Conservation (phyloP, 2,888 invertebrate genomes). For the Eupithecia pulchellata region DNA sequence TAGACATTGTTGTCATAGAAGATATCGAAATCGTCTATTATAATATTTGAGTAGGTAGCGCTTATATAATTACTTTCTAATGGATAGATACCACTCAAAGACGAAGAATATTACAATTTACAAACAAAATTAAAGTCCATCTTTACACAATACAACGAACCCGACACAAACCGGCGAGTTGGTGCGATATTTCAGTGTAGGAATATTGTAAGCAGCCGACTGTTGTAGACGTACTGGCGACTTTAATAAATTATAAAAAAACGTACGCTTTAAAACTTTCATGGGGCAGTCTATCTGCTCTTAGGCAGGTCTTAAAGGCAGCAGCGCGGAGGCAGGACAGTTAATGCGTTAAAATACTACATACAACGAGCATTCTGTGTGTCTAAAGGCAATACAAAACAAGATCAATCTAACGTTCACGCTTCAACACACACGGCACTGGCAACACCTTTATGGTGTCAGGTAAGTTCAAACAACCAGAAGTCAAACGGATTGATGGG, state of each 20-base stretch:
- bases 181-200: background rate
- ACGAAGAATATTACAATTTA: no score
- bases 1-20: background rate
- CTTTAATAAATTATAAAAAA: no score
- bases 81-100: no score
- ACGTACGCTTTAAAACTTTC: background rate
- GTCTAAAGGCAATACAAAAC: background rate
- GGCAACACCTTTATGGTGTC: constrained; percentile 41
- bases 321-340: background rate
- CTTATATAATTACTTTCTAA: no score
- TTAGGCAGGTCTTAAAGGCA: no score
- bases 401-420: background rate
- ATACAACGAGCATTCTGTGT: background rate
- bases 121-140: no score
- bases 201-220: background rate
- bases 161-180: background rate
- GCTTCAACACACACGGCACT: constrained; percentile 16
- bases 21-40: no score
- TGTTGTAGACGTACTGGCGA: background rate
- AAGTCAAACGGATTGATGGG: constrained; percentile 76
- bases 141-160: background rate
- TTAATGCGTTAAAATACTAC: background rate
- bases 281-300: no score
- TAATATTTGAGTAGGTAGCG: no score
- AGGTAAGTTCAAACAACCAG: constrained; percentile 75